Evolutionary conservation across 1,140 invertebrate species (phyloP).

Genomic region (Rhizoglyphus robini): DNA sequence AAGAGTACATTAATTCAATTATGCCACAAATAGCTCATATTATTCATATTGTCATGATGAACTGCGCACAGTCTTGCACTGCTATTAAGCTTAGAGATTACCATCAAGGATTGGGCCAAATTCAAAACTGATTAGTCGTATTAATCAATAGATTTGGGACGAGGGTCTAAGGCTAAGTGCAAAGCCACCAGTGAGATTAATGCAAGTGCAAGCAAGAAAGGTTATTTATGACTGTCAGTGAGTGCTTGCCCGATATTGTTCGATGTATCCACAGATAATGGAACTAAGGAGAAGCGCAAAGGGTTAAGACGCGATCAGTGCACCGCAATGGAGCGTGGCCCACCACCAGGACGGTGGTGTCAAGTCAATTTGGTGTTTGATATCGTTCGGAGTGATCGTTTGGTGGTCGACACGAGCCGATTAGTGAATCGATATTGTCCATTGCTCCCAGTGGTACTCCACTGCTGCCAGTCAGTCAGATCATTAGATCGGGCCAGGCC

Average conservation of each 20-base stretch:
- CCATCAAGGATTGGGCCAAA: neutral
- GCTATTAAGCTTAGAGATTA: too few species aligned
- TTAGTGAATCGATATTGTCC: conserved; percentile 3
- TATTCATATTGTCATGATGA: conserved; percentile 3
- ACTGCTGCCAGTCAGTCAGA: neutral
- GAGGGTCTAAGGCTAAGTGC: too few species aligned
- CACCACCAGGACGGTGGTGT: neutral
- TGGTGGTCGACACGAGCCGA: neutral
- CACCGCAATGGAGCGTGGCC: neutral
- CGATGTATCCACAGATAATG: too few species aligned
- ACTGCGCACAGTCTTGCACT: too few species aligned
- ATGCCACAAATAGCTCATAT: neutral
- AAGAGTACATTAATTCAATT: conserved; percentile 11
- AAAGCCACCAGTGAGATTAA: too few species aligned
- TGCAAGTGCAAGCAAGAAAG: too few species aligned
- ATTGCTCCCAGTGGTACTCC: neutral
- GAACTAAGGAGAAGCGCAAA: too few species aligned
- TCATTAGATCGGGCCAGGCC: conserved; percentile 1
- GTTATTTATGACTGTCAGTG: too few species aligned
- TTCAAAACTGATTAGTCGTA: conserved; percentile 1
- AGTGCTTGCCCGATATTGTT: too few species aligned
- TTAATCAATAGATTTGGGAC: too few species aligned
- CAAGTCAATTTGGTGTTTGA: conserved; percentile 1
- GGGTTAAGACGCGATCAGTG: too few species aligned
- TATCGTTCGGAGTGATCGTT: neutral